These are phyloP conservation scores for Geotrupes spiniger DNA, from an alignment of 2,888 invertebrate genomes.

Conservation along the genomic window DNA sequence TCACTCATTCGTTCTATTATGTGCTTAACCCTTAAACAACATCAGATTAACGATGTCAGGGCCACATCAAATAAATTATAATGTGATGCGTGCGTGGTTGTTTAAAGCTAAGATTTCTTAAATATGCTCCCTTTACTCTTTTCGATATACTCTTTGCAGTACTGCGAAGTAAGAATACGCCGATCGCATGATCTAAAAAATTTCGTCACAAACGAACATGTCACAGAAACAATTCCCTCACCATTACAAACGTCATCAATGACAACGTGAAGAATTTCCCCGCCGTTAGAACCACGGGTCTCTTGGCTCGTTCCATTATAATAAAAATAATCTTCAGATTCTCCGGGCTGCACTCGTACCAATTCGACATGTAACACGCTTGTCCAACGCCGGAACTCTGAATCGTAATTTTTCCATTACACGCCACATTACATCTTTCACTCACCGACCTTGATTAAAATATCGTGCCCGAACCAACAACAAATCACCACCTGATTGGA, in stretches of 20 bases:
- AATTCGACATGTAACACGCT: constrained; percentile 28
- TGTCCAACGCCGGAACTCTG: constrained; percentile 26
- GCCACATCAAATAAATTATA: too few relatives aligned
- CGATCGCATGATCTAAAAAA: constrained; percentile 4
- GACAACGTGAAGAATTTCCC: constrained; percentile 27
- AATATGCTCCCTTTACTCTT: not conserved
- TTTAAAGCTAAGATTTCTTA: too few relatives aligned
- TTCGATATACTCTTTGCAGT: not conserved
- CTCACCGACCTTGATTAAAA: constrained; percentile 29
- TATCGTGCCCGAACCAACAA: constrained; percentile 35
- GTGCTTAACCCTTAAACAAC: too few relatives aligned
- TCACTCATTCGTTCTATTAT: too few relatives aligned
- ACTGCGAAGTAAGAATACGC: constrained; percentile 20
- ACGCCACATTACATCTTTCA: too few relatives aligned
- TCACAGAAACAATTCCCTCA: constrained; percentile 16
- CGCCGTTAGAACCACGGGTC: constrained; percentile 24
- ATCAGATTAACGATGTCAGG: too few relatives aligned
- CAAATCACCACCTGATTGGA: constrained; percentile 27
- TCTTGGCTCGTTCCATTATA: constrained; percentile 29
- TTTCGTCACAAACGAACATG: not conserved
- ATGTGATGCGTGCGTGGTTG: too few relatives aligned
- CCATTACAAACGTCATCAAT: constrained; percentile 23
- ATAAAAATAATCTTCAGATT: constrained; percentile 22
- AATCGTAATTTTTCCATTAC: constrained; percentile 3
- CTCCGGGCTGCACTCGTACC: constrained; percentile 22